Conservation (phyloP, 2,797 vertebrate genomes). For the Onychomys torridus region DNA sequence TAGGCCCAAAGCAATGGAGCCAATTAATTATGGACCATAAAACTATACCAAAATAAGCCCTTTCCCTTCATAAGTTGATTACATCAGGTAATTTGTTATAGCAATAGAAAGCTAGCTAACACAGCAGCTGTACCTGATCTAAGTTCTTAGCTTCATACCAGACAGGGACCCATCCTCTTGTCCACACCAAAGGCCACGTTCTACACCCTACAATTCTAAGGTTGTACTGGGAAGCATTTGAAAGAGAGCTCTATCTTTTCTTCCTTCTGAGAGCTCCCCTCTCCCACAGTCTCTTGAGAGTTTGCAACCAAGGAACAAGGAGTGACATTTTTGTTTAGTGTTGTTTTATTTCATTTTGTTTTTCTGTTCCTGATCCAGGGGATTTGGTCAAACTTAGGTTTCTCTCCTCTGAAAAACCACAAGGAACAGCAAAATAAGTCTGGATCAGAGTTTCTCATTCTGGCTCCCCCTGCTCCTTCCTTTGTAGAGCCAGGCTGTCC, state of each 20-base stretch:
- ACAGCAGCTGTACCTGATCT: neutral
- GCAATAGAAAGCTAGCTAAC: neutral
- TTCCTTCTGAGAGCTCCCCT: neutral
- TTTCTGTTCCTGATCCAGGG: neutral
- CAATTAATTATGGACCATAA: neutral
- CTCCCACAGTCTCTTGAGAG: neutral
- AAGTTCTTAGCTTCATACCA: neutral
- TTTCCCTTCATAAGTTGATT: neutral
- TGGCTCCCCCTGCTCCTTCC: neutral
- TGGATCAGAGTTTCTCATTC: neutral
- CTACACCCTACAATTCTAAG: no score
- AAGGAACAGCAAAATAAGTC: slow-evolving; percentile 60
- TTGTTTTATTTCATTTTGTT: neutral
- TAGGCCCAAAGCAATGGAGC: neutral
- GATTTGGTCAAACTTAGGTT: neutral
- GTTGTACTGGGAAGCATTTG: neutral
- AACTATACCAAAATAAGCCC: neutral
- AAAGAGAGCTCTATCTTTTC: neutral
- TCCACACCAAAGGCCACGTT: rapidly evolving
- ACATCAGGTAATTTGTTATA: neutral
- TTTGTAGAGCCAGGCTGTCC: neutral
- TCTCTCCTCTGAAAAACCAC: slow-evolving; percentile 48
- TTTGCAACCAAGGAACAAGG: neutral
- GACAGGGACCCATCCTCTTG: neutral
- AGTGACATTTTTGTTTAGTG: neutral